phyloP scores from a whole-genome alignment of 2,797 vertebrate species.

The Heterohyrax brucei region DNA sequence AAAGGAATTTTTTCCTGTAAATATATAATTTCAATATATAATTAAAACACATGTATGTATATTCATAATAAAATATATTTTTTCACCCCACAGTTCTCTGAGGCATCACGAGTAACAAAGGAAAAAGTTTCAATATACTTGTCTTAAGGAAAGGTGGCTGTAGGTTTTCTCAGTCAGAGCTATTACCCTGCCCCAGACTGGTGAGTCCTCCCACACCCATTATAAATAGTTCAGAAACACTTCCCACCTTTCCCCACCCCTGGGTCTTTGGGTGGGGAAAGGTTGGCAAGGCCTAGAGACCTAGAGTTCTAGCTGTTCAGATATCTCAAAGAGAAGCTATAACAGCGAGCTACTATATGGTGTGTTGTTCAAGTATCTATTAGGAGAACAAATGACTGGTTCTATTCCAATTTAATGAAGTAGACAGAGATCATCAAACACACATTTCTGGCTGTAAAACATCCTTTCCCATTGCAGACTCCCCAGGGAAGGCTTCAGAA shows the following conservation, averaged over 20 bases:
- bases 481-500: slow-evolving; percentile 52
- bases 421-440: slow-evolving; percentile 70
- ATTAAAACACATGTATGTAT: slow-evolving; percentile 31
- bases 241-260: neutral
- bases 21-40: slow-evolving; percentile 53
- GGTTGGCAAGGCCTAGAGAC: neutral
- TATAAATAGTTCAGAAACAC: neutral
- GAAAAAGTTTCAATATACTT: neutral
- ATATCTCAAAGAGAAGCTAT: slow-evolving; percentile 55
- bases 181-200: neutral
- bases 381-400: slow-evolving; percentile 68
- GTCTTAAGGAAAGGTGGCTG: neutral
- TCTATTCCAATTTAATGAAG: slow-evolving; percentile 74
- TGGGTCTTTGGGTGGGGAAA: neutral
- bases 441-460: slow-evolving; percentile 57
- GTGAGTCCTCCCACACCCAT: no score
- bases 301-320: neutral
- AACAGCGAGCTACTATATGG: neutral
- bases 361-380: slow-evolving; percentile 62
- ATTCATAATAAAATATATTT: neutral
- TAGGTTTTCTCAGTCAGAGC: neutral
- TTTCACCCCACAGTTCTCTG: neutral
- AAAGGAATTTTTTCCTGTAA: slow-evolving; percentile 3
- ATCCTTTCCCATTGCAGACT: slow-evolving; percentile 15
- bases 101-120: neutral